phyloP scores from a whole-genome alignment of 2,797 vertebrate species.

The Hapalemur alaotrensis region DNA sequence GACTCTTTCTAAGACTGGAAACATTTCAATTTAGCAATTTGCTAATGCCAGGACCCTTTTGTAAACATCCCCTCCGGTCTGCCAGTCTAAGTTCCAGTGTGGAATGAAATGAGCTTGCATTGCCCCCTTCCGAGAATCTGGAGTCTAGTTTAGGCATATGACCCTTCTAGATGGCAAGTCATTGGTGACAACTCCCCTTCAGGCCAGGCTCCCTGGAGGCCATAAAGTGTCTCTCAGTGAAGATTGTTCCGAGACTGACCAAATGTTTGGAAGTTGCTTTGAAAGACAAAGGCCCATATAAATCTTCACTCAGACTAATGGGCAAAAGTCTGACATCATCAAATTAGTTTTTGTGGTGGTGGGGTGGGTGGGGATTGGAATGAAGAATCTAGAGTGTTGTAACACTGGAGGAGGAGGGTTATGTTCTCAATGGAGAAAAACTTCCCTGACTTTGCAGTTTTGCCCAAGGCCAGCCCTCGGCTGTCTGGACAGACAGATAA shows the following conservation, averaged over 20 bases:
- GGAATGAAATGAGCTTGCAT: constrained; percentile 8
- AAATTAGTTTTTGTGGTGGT: not conserved
- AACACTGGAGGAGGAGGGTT: not conserved
- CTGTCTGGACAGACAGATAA: not conserved
- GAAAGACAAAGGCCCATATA: not conserved
- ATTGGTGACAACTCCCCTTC: not conserved
- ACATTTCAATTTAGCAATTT: constrained; percentile 51
- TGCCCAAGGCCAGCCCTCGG: not conserved
- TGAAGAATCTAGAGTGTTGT: not conserved
- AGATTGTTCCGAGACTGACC: not conserved
- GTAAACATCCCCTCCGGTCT: not conserved
- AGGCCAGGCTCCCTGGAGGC: not conserved
- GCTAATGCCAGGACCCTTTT: not conserved
- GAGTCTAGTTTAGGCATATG: not conserved
- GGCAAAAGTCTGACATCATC: not conserved
- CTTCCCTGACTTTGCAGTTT: not conserved
- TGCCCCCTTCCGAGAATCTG: not conserved
- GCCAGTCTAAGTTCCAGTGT: not conserved
- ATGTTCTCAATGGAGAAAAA: not conserved
- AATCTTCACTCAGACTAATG: not conserved
- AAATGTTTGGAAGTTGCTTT: not conserved
- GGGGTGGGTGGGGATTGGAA: not conserved
- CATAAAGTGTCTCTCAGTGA: not conserved
- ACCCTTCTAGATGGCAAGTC: not conserved
- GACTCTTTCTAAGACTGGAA: constrained; percentile 54